These are phyloP conservation scores for Lontra canadensis DNA, from an alignment of 2,113 vertebrate genomes.

Conservation along the genomic window DNA sequence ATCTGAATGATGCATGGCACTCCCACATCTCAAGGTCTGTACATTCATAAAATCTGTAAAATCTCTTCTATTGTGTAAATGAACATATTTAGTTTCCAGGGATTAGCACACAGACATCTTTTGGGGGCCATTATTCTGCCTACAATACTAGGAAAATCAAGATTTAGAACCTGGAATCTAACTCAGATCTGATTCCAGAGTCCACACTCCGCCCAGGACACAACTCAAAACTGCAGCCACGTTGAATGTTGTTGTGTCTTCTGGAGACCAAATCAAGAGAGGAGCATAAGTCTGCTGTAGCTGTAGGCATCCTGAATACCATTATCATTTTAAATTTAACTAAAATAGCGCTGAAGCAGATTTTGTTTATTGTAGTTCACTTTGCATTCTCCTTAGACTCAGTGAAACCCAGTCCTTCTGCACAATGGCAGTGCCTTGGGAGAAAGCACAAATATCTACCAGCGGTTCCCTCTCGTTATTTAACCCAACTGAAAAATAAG, in stretches of 20 bases:
- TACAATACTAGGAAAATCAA: not conserved
- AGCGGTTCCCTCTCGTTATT: not conserved
- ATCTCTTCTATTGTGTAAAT: not conserved
- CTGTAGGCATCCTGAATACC: not conserved
- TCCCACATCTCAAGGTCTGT: not conserved
- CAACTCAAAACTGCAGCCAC: not conserved
- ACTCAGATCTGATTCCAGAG: not conserved
- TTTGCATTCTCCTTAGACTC: not conserved
- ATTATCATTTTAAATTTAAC: conserved; percentile 10
- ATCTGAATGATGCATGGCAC: not conserved
- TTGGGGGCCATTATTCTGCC: not conserved
- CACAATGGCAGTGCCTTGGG: not conserved
- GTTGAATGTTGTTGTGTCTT: not conserved
- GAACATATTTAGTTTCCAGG: not conserved
- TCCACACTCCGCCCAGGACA: not conserved
- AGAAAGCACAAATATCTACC: not conserved
- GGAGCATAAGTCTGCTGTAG: not conserved
- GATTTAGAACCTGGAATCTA: not conserved
- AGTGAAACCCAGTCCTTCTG: not conserved
- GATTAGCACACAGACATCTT: not conserved
- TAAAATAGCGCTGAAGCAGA: not conserved
- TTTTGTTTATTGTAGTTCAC: conserved; percentile 4
- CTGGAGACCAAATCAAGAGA: not conserved
- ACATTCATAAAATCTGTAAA: not conserved
- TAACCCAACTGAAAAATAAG: not conserved